Conservation (phyloP, 2,888 invertebrate genomes). For the Drosophila aldrichi region DNA sequence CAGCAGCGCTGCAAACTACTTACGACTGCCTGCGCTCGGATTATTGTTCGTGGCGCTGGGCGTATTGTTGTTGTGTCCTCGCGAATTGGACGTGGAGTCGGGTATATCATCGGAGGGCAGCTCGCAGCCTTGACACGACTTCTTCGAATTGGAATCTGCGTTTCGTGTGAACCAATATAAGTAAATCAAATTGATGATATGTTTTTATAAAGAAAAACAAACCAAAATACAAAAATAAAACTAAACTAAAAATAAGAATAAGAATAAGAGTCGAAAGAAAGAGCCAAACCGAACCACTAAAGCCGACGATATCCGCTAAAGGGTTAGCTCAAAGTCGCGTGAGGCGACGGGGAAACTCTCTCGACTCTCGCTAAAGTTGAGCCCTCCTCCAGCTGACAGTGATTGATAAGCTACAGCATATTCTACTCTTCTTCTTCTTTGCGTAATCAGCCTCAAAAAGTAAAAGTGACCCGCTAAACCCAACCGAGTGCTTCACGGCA, state of each 20-base stretch:
- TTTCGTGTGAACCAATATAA: slow-evolving; percentile 51
- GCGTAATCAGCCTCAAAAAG: slow-evolving; percentile 61
- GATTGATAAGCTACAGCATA: slow-evolving; percentile 82
- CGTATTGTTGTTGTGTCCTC: slow-evolving; percentile 92
- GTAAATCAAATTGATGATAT: slow-evolving; percentile 74
- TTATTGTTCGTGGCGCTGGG: slow-evolving; percentile 92
- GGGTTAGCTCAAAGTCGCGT: slow-evolving; percentile 40
- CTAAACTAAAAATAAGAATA: slow-evolving; percentile 5
- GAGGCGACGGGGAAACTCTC: slow-evolving; percentile 47
- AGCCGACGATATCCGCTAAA: slow-evolving; percentile 38
- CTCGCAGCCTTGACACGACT: slow-evolving; percentile 92
- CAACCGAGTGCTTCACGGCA: slow-evolving; percentile 33
- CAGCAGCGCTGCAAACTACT: slow-evolving; percentile 37
- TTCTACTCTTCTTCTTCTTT: slow-evolving; percentile 72
- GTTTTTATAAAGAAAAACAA: slow-evolving; percentile 51
- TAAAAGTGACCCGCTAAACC: slow-evolving; percentile 72
- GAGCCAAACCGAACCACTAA: slow-evolving; percentile 18
- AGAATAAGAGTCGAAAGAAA: slow-evolving; percentile 1
- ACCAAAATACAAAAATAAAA: not conserved
- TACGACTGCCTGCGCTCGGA: slow-evolving; percentile 86
- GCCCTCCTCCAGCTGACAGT: slow-evolving; percentile 72
- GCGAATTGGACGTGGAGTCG: slow-evolving; percentile 88
- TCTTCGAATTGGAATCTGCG: slow-evolving; percentile 87
- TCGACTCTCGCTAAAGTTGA: slow-evolving; percentile 61
- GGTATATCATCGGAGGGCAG: slow-evolving; percentile 90